These are phyloP conservation scores for Amblyjoppa fuscipennis DNA, from an alignment of 2,888 invertebrate species.

Conservation along the genomic window DNA sequence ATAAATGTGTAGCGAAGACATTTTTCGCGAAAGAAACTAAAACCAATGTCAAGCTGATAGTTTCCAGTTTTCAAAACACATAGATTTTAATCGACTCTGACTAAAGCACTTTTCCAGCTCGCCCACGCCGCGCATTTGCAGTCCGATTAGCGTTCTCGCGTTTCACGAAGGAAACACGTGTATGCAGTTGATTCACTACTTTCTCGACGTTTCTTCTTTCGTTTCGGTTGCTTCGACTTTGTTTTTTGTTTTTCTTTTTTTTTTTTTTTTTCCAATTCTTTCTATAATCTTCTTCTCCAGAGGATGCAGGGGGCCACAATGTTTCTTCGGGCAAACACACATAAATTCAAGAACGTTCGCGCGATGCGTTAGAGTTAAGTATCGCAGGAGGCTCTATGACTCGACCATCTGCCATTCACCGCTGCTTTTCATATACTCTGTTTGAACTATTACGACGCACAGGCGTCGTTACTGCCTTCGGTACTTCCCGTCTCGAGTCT, in stretches of 20 bases:
- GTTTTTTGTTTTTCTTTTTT: conserved; percentile 10
- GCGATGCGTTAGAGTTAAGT: conserved; percentile 30
- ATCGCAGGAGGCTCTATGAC: conserved; percentile 36
- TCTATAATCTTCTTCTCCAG: neutral
- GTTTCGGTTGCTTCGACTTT: conserved; percentile 11
- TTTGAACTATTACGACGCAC: conserved; percentile 46
- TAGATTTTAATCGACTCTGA: neutral
- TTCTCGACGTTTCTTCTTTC: neutral
- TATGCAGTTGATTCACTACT: neutral
- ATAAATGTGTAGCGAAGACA: no score
- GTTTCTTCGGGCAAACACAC: conserved; percentile 34
- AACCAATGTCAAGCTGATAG: no score
- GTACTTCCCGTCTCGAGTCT: conserved; percentile 41
- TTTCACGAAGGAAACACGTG: neutral
- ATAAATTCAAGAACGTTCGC: conserved; percentile 48
- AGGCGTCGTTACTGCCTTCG: conserved; percentile 21
- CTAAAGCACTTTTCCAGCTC: conserved; percentile 50
- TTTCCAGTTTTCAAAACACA: no score
- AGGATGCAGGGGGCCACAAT: conserved; percentile 30
- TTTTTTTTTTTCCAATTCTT: neutral
- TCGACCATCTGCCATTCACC: conserved; percentile 47
- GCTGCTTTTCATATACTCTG: conserved; percentile 33
- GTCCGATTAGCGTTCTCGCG: conserved; percentile 23
- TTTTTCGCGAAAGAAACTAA: no score
- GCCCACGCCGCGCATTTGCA: conserved; percentile 21